Base-by-base conservation (phyloP, 2,888 invertebrate genomes). In the Pegoplata infirma region DNA sequence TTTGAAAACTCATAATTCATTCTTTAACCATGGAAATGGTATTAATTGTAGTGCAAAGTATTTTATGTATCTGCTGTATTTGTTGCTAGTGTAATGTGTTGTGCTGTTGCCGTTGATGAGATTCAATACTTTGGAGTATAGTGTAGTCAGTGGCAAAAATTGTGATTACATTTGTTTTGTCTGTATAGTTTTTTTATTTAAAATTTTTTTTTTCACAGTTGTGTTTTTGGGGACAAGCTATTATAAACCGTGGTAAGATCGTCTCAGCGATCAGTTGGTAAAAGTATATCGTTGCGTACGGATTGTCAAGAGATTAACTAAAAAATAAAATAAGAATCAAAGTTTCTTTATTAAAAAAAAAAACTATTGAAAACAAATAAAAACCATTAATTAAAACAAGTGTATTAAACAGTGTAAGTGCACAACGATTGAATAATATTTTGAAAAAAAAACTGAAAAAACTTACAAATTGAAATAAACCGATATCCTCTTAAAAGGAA, bases 181-280 rank as follows among this genome's bases (percentile, higher is more conserved):
- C 46, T 64, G 59, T 71, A 21, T 74, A 80, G 56, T 56, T 82
- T 80, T 82, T 80, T 75, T 61, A 14, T 58, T 49, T 47, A 47
- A 16, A 23, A 36, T 76, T 63, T 36, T 28, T 63, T 36, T 56
- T 76, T 73, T 75, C 61, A 76, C 74, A 72, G 75, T 82, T 80
- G 80, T 79, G 73, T 74, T 83, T 87, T 88, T 87, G 86, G 87
- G 87, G 87, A 86, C 89, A 87, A 79, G 88, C 88, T 89, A 90
- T 79, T 79, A 79, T 90, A 89, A 89, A 86, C 89, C 84, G 86
- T 86, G 87, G 86, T 85, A 87, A 87, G 86, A 86, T 86, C 86
- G 86, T 84, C 86, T 83, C 82, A 84, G 82, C 86, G 87, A 87
- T 87, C 90, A 89, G 90, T 90, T 87, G 85, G 86, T 88, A 86